Evolutionary conservation across 1,140 invertebrate genomes (phyloP).

Genomic region (Bombus pyrosoma): DNA sequence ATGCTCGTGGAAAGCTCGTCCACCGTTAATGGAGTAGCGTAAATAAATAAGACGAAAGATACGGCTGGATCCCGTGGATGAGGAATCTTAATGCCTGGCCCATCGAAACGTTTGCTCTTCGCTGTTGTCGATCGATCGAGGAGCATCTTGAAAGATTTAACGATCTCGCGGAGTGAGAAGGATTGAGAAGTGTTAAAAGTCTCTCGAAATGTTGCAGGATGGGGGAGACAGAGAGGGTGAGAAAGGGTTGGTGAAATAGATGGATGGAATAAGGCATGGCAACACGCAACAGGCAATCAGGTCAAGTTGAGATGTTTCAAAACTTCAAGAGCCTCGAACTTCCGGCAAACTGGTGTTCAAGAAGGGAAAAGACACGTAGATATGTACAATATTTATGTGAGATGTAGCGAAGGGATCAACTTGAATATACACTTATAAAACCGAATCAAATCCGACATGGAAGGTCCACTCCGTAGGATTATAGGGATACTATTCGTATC

Average conservation of each 20-base stretch:
- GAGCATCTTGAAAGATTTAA: constrained; percentile 18
- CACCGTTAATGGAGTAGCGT: constrained; percentile 1
- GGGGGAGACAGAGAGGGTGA: not conserved
- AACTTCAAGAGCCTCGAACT: constrained; percentile 6
- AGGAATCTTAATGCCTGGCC: constrained; percentile 1
- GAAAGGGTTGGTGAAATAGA: not conserved
- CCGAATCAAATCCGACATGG: too few relatives aligned
- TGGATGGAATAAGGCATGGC: not conserved
- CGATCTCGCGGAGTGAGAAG: not conserved
- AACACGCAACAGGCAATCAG: constrained; percentile 6
- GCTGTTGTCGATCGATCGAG: not conserved
- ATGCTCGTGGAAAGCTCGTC: not conserved
- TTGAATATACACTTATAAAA: too few relatives aligned
- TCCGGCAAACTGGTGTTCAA: not conserved
- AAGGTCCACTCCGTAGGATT: too few relatives aligned
- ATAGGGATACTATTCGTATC: too few relatives aligned
- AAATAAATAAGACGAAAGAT: constrained; percentile 29
- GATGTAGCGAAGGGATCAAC: too few relatives aligned
- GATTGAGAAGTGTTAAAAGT: not conserved
- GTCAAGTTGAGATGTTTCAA: not conserved
- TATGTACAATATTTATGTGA: too few relatives aligned
- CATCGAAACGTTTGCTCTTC: not conserved
- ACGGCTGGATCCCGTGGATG: not conserved
- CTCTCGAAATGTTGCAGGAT: not conserved
- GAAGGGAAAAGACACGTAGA: not conserved